Evolutionary conservation across 1,140 invertebrate species (phyloP).

Genomic region (Phymastichus coffea): DNA sequence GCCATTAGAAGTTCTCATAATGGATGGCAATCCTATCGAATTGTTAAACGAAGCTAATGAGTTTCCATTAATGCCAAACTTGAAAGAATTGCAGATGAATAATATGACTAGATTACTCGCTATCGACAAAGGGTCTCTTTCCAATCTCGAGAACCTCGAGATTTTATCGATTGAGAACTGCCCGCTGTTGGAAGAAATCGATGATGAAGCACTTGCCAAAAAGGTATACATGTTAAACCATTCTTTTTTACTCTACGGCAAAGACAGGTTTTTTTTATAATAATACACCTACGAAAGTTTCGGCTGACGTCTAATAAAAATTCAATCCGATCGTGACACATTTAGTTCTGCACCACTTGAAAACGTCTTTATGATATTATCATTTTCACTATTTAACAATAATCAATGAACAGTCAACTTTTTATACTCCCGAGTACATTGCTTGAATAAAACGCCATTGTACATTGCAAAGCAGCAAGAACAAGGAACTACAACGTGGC

Average conservation of each 20-base stretch:
- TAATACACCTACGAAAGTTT: too few species aligned
- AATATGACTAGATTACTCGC: conserved; percentile 61
- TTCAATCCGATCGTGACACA: too few species aligned
- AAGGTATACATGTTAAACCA: conserved; percentile 26
- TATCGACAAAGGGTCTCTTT: conserved; percentile 60
- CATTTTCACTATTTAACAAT: too few species aligned
- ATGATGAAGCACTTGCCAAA: conserved; percentile 54
- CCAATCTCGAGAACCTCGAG: conserved; percentile 56
- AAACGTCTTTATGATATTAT: too few species aligned
- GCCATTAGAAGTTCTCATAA: conserved; percentile 61
- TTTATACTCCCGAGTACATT: too few species aligned
- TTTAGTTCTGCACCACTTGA: too few species aligned
- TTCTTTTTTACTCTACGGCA: not conserved
- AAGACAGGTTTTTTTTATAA: too few species aligned
- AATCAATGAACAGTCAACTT: too few species aligned
- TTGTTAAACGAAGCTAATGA: conserved; percentile 51
- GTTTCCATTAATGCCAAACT: conserved; percentile 62
- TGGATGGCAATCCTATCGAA: conserved; percentile 70
- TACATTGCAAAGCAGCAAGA: not conserved
- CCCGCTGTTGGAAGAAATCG: conserved; percentile 59
- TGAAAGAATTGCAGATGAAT: conserved; percentile 65
- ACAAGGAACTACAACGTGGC: conserved; percentile 49
- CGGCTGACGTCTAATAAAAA: too few species aligned
- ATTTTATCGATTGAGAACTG: conserved; percentile 62
- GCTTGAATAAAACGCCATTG: not conserved